Evolutionary conservation across 2,797 vertebrate genomes (phyloP).

Genomic region (Chloroceryle amazona): DNA sequence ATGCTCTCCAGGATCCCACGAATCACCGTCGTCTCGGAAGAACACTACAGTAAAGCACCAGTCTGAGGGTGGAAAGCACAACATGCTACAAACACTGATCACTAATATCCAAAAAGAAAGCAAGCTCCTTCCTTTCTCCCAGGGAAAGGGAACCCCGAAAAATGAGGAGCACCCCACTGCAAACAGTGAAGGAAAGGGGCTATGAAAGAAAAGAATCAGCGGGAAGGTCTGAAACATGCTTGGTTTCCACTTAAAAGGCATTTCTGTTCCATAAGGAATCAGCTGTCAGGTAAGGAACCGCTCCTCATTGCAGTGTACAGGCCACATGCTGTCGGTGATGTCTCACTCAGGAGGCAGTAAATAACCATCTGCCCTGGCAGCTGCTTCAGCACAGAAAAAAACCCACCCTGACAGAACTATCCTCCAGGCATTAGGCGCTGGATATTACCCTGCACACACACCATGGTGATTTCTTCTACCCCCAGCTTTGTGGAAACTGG

Average conservation of each 20-base stretch:
- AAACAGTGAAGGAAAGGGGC: neutral
- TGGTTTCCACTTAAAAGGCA: neutral
- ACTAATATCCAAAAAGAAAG: neutral
- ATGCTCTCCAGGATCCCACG: neutral
- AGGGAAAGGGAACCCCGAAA: neutral
- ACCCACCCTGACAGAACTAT: neutral
- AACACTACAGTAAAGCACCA: neutral
- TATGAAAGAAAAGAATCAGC: neutral
- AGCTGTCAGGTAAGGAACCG: neutral
- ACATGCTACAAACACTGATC: neutral
- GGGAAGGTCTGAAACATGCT: neutral
- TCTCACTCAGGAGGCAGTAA: neutral
- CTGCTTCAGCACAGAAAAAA: neutral
- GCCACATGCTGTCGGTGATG: accelerated
- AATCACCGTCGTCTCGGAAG: neutral
- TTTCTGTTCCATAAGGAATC: neutral
- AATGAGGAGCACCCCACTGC: neutral
- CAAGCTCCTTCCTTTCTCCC: neutral
- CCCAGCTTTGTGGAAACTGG: neutral
- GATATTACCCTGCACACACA: neutral
- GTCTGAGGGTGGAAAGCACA: neutral
- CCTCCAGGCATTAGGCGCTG: neutral
- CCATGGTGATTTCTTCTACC: neutral
- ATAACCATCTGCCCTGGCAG: neutral
- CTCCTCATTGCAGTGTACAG: neutral